Percentiles rank a stretch among this genome's conserved stretches.
phyloP scores from a whole-genome alignment of 2,888 invertebrate genomes.

The Mamestra brassicae region DNA sequence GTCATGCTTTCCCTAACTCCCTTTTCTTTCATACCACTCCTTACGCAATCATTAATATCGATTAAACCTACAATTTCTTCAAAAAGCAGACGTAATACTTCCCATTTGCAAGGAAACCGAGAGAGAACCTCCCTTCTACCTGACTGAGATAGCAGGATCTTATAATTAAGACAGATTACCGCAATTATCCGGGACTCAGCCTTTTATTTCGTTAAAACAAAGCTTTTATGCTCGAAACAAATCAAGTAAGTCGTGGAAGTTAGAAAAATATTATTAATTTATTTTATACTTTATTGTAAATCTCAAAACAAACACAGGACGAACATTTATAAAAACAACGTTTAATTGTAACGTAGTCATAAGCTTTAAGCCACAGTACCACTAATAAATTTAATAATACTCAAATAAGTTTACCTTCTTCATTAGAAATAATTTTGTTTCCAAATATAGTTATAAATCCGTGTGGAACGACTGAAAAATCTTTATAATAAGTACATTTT shows the following conservation, averaged over 20 bases:
- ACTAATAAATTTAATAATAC: not conserved
- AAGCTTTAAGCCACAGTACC: not conserved
- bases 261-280: not conserved
- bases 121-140: not conserved
- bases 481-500: not conserved
- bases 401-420: too few relatives aligned
- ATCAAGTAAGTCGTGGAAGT: not conserved
- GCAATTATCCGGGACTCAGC: conserved; percentile 22
- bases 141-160: conserved; percentile 32
- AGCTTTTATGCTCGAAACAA: conserved; percentile 20
- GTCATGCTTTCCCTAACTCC: too few relatives aligned
- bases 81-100: conserved; percentile 20
- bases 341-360: not conserved
- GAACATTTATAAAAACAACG: not conserved
- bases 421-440: too few relatives aligned
- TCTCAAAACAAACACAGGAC: too few relatives aligned
- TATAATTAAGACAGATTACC: conserved; percentile 58
- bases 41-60: not conserved
- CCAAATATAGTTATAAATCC: not conserved
- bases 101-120: conserved; percentile 18
- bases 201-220: conserved; percentile 20
- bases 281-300: too few relatives aligned
- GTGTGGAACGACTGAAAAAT: not conserved
- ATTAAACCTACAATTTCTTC: conserved; percentile 5
- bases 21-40: too few relatives aligned